Percentiles rank a stretch among this genome's conserved stretches.
Conservation (phyloP, 2,113 vertebrate genomes). For the Chinchilla lanigera region DNA sequence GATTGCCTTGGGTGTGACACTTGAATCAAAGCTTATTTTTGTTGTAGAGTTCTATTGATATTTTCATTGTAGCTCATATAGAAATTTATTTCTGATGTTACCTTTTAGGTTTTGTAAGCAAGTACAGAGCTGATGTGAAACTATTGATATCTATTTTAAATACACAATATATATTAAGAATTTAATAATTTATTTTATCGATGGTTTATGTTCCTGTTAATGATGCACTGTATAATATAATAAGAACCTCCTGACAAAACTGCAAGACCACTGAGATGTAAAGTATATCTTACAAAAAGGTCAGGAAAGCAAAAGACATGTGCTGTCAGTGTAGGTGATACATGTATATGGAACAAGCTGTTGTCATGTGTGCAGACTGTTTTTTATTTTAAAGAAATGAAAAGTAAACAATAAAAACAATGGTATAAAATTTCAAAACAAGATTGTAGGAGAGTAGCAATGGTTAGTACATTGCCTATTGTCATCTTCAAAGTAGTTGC, state of each 20-base stretch:
- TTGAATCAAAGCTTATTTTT: neutral
- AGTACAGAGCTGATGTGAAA: neutral
- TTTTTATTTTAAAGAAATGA: no score
- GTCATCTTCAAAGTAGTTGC: no score
- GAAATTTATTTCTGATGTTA: neutral
- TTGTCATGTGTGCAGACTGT: neutral
- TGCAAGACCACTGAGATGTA: neutral
- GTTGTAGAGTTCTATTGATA: neutral
- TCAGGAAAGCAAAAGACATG: neutral
- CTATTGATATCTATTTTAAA: neutral
- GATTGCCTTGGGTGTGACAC: neutral
- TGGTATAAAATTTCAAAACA: no score
- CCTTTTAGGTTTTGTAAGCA: neutral
- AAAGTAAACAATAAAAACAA: no score
- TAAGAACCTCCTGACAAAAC: neutral
- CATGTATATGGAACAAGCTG: neutral
- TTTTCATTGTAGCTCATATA: neutral
- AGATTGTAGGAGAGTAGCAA: no score
- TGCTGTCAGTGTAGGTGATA: neutral
- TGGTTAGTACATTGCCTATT: no score
- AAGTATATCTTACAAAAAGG: neutral
- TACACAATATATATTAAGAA: neutral
- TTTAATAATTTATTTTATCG: neutral
- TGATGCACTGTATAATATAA: neutral
- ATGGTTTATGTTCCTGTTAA: neutral